Evolutionary conservation across 2,113 vertebrate species (phyloP).

Genomic region (Thalassarche chlororhynchos): DNA sequence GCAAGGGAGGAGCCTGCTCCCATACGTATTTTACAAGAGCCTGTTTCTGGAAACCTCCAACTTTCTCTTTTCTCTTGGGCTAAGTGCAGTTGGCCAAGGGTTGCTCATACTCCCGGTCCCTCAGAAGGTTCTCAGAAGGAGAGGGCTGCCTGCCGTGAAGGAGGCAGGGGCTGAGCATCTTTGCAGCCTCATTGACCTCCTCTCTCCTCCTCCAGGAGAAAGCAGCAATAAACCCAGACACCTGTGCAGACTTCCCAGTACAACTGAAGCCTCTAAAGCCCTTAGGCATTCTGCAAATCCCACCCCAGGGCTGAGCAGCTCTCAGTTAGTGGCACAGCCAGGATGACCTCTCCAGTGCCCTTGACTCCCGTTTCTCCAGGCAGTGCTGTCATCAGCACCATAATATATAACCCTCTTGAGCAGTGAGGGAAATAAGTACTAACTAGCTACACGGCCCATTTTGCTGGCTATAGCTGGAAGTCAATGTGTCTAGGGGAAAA

Average conservation of each 20-base stretch:
- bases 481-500: neutral
- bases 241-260: neutral
- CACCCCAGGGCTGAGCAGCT: neutral
- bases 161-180: neutral
- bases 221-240: neutral
- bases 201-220: neutral
- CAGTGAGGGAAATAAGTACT: neutral
- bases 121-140: neutral
- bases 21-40: neutral
- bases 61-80: neutral
- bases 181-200: neutral
- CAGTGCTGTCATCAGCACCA: neutral
- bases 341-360: neutral
- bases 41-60: neutral
- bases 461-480: neutral
- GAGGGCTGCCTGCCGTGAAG: neutral
- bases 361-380: neutral
- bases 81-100: neutral
- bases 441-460: neutral
- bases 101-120: neutral
- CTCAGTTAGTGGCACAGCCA: neutral
- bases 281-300: fast-evolving
- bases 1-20: neutral
- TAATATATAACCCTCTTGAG: neutral
- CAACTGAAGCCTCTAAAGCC: neutral